A percentile compares a stretch with the other conserved stretches of the same genome.
These are phyloP conservation scores for Myiotriccus ornatus DNA, from an alignment of 2,797 vertebrate species.

Conservation along the genomic window DNA sequence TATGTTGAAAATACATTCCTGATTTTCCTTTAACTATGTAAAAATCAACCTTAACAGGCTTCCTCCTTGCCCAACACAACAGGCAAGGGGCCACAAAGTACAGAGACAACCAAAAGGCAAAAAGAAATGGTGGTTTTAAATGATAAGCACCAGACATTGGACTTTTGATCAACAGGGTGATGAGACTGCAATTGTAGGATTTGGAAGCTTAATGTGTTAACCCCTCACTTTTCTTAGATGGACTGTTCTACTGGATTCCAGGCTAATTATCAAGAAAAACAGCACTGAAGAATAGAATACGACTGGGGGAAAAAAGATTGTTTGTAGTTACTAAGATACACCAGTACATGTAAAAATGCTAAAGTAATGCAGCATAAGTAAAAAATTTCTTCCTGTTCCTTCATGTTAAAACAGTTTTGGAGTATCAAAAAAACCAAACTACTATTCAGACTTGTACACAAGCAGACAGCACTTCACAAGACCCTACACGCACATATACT, in stretches of 20 bases:
- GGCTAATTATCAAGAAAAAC: not conserved
- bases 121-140: not conserved
- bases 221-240: fast-evolving
- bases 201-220: not conserved
- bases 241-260: not conserved
- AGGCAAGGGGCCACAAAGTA: not conserved
- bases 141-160: not conserved
- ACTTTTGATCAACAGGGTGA: not conserved
- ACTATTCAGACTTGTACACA: not conserved
- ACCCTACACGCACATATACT: not conserved
- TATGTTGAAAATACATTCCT: not conserved
- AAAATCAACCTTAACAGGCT: not conserved
- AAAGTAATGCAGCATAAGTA: not conserved
- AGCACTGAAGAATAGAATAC: not conserved
- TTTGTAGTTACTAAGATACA: not conserved
- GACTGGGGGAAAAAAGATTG: not conserved
- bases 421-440: not conserved
- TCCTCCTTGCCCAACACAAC: not conserved
- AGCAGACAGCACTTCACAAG: not conserved
- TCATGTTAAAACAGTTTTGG: not conserved
- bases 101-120: not conserved
- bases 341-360: not conserved
- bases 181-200: not conserved
- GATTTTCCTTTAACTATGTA: not conserved
- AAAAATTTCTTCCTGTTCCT: not conserved